Conservation (phyloP, 2,888 invertebrate genomes). For the Caenorhabditis angaria region DNA sequence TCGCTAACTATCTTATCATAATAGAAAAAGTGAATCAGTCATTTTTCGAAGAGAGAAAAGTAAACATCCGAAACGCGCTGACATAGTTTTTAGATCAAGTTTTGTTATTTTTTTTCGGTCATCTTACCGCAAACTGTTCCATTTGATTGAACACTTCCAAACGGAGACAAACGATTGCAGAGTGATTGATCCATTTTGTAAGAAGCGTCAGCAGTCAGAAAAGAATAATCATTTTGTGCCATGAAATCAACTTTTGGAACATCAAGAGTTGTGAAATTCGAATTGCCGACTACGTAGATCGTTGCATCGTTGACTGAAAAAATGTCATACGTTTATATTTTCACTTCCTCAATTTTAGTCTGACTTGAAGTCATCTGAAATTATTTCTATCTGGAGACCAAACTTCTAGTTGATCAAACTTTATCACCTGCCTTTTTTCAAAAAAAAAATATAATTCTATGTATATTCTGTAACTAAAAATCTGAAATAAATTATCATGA, state of each 20-base stretch:
- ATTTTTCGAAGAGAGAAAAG: not conserved
- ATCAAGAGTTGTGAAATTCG: conserved; percentile 34
- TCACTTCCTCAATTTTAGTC: too few species aligned
- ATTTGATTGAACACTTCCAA: conserved; percentile 35
- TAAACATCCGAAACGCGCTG: not conserved
- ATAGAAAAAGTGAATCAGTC: too few species aligned
- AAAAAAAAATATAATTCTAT: conserved; percentile 1
- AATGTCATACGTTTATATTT: too few species aligned
- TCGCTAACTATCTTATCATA: conserved; percentile 4
- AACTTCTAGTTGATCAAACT: too few species aligned
- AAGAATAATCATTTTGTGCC: conserved; percentile 27
- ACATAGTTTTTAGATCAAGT: not conserved
- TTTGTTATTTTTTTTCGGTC: too few species aligned
- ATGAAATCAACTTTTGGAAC: conserved; percentile 38
- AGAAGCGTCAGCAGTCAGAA: conserved; percentile 21
- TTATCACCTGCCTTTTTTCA: not conserved
- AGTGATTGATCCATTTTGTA: conserved; percentile 35
- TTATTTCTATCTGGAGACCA: too few species aligned
- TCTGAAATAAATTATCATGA: too few species aligned
- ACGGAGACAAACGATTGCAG: conserved; percentile 34
- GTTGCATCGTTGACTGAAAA: conserved; percentile 31
- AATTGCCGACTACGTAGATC: conserved; percentile 18
- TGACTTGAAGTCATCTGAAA: too few species aligned
- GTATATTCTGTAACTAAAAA: too few species aligned
- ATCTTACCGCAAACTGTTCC: conserved; percentile 42